Evolutionary conservation across 1,140 invertebrate species (phyloP), one percentile per base, ranked within the genome.

Genomic region (Drosophila azteca): DNA sequence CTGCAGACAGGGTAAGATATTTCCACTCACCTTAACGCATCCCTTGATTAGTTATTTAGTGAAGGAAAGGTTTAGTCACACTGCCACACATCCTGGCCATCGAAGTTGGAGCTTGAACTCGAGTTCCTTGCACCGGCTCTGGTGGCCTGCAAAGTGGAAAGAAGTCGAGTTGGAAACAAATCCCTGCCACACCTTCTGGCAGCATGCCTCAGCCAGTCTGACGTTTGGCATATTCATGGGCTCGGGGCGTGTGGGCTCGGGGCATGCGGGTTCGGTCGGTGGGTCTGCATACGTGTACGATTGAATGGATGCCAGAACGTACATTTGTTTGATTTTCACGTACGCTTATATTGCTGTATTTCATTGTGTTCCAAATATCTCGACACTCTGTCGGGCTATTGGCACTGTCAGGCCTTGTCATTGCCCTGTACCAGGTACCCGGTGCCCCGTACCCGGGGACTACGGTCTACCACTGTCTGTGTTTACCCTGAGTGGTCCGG

Each of bases 61-160:
- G 22, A n/a, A 22, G 11, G 24, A 64, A 43, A 31, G 43, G 44
- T 39, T 67, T 52, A 15, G 67, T 58, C 65, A 69, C 65, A 20
- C 17, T 20, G 17, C 17, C 17, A 20, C 48, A 69, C 61, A 48
- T 8, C 29, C 13, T 31, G 24, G 7, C 29, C 9, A 15, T 6
- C 15, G 9, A 46, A 13, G 35, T 11, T 46, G 44, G 20, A 15
- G 52, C 54, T 70, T 88, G 81, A 85, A 88, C 81, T 61, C 63
- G 45, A 52, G 81, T 75, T 88, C 62, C 74, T 67, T 88, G 78
- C 87, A 88, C 69, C 29, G 41, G n/a, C 53, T 55, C 17, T 22
- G 46, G 9, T 31, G 31, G 31, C 31, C 31, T 39, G 7, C 15
- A 58, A 46, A 39, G 24, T 26, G 17, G 53, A 29, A 63, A 52